Evolutionary conservation across 1,140 invertebrate species (phyloP).

Genomic region (Drusus annulatus): DNA sequence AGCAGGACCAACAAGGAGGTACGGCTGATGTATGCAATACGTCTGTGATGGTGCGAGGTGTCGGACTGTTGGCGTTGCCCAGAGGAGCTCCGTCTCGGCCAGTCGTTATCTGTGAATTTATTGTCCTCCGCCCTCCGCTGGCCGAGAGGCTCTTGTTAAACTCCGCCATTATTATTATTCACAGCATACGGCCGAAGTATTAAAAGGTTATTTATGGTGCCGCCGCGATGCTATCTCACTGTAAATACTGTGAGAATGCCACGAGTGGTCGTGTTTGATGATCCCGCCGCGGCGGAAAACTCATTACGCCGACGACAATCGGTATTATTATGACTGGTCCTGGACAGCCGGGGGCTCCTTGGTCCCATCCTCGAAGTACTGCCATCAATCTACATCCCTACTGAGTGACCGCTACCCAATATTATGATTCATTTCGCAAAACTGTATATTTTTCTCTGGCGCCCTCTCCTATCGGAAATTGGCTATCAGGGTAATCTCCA

Average conservation of each 20-base stretch:
- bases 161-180: slow-evolving; percentile 44
- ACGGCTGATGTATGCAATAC: not conserved
- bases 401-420: too few relatives aligned
- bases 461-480: too few relatives aligned
- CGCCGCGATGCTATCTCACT: slow-evolving; percentile 43
- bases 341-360: not conserved
- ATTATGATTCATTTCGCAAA: too few relatives aligned
- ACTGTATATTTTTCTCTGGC: too few relatives aligned
- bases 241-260: slow-evolving; percentile 49
- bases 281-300: not conserved
- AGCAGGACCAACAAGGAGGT: too few relatives aligned
- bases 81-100: not conserved
- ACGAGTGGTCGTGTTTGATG: slow-evolving; percentile 39
- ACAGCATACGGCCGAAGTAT: slow-evolving; percentile 27
- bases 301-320: slow-evolving; percentile 1
- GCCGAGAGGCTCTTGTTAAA: slow-evolving; percentile 33
- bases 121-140: slow-evolving; percentile 38
- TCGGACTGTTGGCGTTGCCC: not conserved
- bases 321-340: slow-evolving; percentile 4
- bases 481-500: too few relatives aligned
- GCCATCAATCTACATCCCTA: too few relatives aligned
- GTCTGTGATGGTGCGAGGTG: not conserved
- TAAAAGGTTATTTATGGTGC: slow-evolving; percentile 34
- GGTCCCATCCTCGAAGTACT: not conserved
- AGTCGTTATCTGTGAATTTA: slow-evolving; percentile 52